A percentile compares a stretch with the other conserved stretches of the same genome.
phyloP scores from a whole-genome alignment of 2,113 vertebrate genomes.

The Python bivittatus region DNA sequence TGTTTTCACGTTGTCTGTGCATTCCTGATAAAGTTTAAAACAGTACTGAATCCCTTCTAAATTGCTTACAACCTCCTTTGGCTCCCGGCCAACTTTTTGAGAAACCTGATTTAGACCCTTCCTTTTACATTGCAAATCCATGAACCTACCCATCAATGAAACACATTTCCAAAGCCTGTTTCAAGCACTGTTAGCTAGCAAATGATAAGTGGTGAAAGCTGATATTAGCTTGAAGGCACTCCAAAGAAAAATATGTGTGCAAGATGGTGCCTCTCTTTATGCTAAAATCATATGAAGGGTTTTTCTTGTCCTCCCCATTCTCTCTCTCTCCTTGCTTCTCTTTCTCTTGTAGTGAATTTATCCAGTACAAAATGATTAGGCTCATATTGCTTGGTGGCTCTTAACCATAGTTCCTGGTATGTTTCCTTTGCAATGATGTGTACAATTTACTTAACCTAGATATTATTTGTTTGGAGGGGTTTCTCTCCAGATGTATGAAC shows the following conservation, averaged over 20 bases:
- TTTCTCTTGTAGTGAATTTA: slow-evolving; percentile 28
- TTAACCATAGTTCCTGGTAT: slow-evolving; percentile 44
- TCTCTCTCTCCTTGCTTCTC: not conserved
- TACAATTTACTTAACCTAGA: slow-evolving; percentile 48
- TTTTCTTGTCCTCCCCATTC: slow-evolving; percentile 17
- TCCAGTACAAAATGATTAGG: slow-evolving; percentile 47
- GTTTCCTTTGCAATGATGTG: slow-evolving; percentile 52
- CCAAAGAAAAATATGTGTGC: slow-evolving; percentile 7
- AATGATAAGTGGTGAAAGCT: slow-evolving; percentile 46
- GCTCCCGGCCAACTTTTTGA: not conserved
- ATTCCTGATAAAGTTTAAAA: not conserved
- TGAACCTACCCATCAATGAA: not conserved
- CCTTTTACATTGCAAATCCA: not conserved
- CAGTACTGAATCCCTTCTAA: not conserved
- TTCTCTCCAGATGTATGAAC: slow-evolving; percentile 47
- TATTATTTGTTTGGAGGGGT: slow-evolving; percentile 19
- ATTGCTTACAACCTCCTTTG: not conserved
- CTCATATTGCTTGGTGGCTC: slow-evolving; percentile 43
- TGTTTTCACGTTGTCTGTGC: not conserved
- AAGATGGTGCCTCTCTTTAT: slow-evolving; percentile 21
- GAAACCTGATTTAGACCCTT: slow-evolving; percentile 5
- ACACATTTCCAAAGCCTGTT: not conserved
- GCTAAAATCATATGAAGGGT: slow-evolving; percentile 20
- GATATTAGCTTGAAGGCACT: slow-evolving; percentile 3
- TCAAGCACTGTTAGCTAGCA: slow-evolving; percentile 21